Percentiles rank a stretch among this genome's conserved stretches.
Conservation (phyloP, 2,888 invertebrate genomes). For the Sarcophaga rosellei region DNA sequence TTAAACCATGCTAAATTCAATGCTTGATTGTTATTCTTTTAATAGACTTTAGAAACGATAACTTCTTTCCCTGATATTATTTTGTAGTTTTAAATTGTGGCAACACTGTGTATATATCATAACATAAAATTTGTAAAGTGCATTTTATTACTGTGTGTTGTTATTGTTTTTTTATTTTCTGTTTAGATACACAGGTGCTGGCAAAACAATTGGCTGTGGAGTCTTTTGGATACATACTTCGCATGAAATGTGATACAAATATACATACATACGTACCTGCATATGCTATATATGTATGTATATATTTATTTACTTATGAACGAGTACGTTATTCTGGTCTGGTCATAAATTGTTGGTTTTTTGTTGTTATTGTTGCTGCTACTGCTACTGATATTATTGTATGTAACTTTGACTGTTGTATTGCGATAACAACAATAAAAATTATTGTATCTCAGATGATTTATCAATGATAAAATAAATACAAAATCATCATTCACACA, state of each 20-base stretch:
- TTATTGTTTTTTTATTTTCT: neutral
- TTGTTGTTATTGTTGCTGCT: constrained; percentile 7
- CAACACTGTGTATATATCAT: no score
- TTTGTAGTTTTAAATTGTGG: no score
- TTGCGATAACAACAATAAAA: constrained; percentile 6
- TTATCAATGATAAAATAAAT: constrained; percentile 2
- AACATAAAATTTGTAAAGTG: neutral
- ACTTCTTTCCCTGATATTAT: no score
- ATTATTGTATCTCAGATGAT: constrained; percentile 5
- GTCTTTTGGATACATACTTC: neutral
- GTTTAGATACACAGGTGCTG: neutral
- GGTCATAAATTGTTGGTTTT: constrained; percentile 20
- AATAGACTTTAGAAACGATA: no score
- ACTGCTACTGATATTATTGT: neutral
- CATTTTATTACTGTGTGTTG: neutral
- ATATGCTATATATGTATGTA: neutral
- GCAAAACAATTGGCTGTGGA: neutral
- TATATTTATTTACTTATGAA: constrained; percentile 27
- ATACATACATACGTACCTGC: neutral
- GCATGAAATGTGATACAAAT: neutral
- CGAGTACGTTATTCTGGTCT: constrained; percentile 36
- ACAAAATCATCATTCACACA: neutral
- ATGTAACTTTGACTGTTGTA: neutral
- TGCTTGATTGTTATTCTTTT: no score
- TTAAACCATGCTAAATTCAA: no score